phyloP scores from a whole-genome alignment of 35 echinoderm and acorn worm genomes.

The Lytechinus pictus region DNA sequence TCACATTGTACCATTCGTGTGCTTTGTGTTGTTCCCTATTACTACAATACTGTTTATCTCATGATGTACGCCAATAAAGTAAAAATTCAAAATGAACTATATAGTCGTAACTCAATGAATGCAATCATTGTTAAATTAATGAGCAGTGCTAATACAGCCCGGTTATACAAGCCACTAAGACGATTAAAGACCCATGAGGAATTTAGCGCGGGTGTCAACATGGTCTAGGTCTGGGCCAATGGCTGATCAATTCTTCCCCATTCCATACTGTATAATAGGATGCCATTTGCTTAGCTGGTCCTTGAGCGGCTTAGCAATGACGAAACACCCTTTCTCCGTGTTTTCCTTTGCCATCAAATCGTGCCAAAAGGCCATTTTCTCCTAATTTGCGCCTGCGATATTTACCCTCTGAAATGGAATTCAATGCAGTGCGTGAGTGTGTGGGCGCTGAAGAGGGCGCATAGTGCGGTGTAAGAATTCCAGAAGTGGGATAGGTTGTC shows the following conservation, averaged over 20 bases:
- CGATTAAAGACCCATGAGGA: not conserved
- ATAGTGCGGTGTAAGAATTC: not conserved
- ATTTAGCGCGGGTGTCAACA: not conserved
- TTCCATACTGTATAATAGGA: not conserved
- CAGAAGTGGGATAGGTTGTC: not conserved
- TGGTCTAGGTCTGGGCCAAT: not conserved
- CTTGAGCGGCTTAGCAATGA: constrained; percentile 38
- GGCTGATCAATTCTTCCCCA: not conserved
- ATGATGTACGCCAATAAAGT: too few relatives aligned
- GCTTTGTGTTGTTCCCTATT: too few relatives aligned
- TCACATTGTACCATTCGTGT: too few relatives aligned
- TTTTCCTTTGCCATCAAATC: constrained; percentile 44
- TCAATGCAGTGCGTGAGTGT: constrained; percentile 11
- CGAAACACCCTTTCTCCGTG: not conserved
- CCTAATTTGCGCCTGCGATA: constrained; percentile 35
- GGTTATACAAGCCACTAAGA: too few relatives aligned
- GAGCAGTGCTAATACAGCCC: too few relatives aligned
- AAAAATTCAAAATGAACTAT: too few relatives aligned
- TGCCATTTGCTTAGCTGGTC: constrained; percentile 53
- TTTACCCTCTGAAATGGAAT: constrained; percentile 49
- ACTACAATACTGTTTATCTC: too few relatives aligned
- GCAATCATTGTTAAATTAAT: too few relatives aligned
- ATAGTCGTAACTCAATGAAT: too few relatives aligned
- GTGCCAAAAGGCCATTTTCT: constrained; percentile 47
- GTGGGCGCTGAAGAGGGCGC: not conserved